A percentile compares a stretch with the other conserved stretches of the same genome.
phyloP scores from a whole-genome alignment of 2,113 vertebrate genomes.

The Tringa solitaria region DNA sequence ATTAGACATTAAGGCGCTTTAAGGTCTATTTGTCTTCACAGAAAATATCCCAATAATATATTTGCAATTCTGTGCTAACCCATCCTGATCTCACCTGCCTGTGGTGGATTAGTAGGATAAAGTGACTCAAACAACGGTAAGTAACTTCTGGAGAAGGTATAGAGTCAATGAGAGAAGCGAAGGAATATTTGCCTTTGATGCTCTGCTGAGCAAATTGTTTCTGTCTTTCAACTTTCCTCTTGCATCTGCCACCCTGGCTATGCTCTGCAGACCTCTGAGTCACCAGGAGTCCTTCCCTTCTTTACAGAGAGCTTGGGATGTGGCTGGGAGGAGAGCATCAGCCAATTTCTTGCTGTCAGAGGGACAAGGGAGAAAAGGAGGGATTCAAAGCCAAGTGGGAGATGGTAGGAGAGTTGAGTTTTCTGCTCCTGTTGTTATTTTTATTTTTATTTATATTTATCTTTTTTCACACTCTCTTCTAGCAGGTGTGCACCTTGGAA shows the following conservation, averaged over 20 bases:
- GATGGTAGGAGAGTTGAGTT: fast-evolving
- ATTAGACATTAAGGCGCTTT: not conserved
- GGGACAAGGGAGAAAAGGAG: not conserved
- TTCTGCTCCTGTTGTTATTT: not conserved
- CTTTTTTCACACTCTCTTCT: not conserved
- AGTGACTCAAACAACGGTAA: not conserved
- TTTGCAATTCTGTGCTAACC: conserved; percentile 20
- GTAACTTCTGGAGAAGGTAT: conserved; percentile 3
- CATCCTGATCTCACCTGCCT: conserved; percentile 31
- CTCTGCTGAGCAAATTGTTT: not conserved
- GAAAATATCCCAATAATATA: conserved; percentile 23
- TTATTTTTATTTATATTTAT: not conserved
- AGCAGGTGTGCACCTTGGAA: not conserved
- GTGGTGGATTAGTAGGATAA: conserved; percentile 22
- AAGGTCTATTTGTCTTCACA: conserved; percentile 10
- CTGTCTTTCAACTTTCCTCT: not conserved
- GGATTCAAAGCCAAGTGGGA: not conserved
- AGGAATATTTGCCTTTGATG: conserved; percentile 15
- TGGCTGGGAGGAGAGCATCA: not conserved
- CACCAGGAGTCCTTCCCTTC: not conserved
- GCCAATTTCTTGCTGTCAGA: not conserved
- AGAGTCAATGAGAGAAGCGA: not conserved
- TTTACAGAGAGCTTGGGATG: not conserved
- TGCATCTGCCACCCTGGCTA: not conserved
- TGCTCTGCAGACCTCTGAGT: not conserved